These are phyloP conservation scores for Chorisops tibialis DNA, from an alignment of 2,888 invertebrate species.

Conservation along the genomic window DNA sequence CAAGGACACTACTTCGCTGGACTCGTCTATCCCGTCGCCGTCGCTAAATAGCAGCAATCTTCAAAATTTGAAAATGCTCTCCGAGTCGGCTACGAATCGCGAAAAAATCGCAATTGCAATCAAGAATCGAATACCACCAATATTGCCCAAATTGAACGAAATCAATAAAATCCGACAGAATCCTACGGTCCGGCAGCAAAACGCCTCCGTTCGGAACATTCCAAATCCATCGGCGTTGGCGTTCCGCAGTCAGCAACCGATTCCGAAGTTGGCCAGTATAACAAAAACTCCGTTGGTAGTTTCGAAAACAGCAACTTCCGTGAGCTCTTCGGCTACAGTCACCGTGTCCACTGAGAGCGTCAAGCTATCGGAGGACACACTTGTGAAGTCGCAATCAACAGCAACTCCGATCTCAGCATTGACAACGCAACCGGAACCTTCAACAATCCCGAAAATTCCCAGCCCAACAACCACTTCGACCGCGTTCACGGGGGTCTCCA, in stretches of 20 bases:
- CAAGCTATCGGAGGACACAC: background rate
- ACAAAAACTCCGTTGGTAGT: constrained; percentile 34
- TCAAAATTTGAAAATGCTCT: constrained; percentile 58
- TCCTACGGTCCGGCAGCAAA: constrained; percentile 51
- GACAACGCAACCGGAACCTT: background rate
- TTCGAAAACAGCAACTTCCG: constrained; percentile 1
- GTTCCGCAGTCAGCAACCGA: constrained; percentile 53
- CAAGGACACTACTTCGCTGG: constrained; percentile 4
- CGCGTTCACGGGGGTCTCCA: constrained; percentile 33
- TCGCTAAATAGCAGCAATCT: constrained; percentile 36
- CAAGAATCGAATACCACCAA: constrained; percentile 27
- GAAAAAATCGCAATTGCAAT: constrained; percentile 50
- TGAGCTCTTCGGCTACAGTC: constrained; percentile 13
- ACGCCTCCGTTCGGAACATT: constrained; percentile 61
- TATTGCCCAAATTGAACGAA: constrained; percentile 53
- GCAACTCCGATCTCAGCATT: background rate
- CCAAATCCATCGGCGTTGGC: constrained; percentile 62
- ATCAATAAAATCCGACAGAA: constrained; percentile 46
- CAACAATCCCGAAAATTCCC: constrained; percentile 33
- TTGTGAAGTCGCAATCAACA: background rate
- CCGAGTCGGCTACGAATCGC: constrained; percentile 49
- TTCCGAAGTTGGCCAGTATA: constrained; percentile 38
- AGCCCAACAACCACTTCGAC: constrained; percentile 31
- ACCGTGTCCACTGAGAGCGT: constrained; percentile 17
- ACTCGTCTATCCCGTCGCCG: background rate